Evolutionary conservation across 2,113 vertebrate species (phyloP).

Genomic region (Origma solitaria): DNA sequence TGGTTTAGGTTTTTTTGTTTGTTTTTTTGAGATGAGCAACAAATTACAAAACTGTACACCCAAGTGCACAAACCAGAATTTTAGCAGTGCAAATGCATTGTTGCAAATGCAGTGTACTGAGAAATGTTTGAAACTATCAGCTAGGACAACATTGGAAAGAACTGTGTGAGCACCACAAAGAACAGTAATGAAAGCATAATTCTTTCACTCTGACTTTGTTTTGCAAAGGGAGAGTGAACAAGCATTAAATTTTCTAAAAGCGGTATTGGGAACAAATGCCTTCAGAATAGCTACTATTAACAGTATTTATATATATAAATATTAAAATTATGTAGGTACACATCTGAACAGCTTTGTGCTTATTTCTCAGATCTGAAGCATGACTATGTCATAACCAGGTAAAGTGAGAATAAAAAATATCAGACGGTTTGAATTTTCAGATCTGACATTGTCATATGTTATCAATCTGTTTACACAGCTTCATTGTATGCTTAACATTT

Average conservation of each 20-base stretch:
- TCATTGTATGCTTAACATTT: not conserved
- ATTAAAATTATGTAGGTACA: not conserved
- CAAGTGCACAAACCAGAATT: not conserved
- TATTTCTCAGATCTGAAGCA: not conserved
- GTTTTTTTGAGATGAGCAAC: not conserved
- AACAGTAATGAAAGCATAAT: not conserved
- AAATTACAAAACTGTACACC: not conserved
- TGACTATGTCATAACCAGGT: not conserved
- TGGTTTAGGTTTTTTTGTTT: too few species aligned
- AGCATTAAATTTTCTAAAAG: not conserved
- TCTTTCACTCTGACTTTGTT: not conserved
- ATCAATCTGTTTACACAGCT: not conserved
- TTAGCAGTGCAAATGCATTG: too few species aligned
- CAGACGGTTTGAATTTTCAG: not conserved
- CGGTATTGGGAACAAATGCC: not conserved
- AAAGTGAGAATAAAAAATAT: not conserved
- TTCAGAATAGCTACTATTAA: not conserved
- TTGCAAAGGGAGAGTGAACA: not conserved
- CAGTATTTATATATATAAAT: not conserved
- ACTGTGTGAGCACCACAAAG: not conserved
- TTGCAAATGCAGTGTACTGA: not conserved
- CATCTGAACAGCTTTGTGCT: not conserved
- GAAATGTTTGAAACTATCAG: not conserved
- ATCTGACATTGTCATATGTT: not conserved
- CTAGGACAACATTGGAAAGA: not conserved